Percentiles rank a stretch among this genome's conserved stretches.
Evolutionary conservation across 2,888 invertebrate genomes (phyloP).

Genomic region (Alviniconcha strummeri): DNA sequence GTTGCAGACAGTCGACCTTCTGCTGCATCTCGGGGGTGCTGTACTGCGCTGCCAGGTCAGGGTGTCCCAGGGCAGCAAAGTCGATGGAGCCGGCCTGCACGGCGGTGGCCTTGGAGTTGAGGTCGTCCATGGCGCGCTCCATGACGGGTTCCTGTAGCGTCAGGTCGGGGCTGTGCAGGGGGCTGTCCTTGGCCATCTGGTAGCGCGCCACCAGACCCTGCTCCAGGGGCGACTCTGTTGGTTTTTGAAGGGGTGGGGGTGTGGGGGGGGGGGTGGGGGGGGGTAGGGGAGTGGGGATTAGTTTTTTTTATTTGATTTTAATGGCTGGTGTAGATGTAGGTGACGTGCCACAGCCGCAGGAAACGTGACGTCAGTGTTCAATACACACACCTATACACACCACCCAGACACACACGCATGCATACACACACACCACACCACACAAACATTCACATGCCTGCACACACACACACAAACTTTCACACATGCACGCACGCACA

Average conservation of each 20-base stretch:
- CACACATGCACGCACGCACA: too few relatives aligned
- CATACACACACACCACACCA: too few relatives aligned
- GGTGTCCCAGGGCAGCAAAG: conserved; percentile 34
- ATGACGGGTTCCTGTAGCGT: conserved; percentile 25
- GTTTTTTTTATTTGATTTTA: too few relatives aligned
- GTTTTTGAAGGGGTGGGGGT: neutral
- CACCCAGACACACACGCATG: too few relatives aligned
- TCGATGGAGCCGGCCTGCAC: conserved; percentile 24
- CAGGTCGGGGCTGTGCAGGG: conserved; percentile 41
- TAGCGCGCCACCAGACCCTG: conserved; percentile 60
- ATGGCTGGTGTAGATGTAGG: too few relatives aligned
- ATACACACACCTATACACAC: too few relatives aligned
- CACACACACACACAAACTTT: too few relatives aligned
- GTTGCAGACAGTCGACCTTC: conserved; percentile 64
- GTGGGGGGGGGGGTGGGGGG: neutral
- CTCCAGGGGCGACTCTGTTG: conserved; percentile 53
- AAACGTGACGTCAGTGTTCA: too few relatives aligned
- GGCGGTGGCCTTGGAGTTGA: conserved; percentile 14
- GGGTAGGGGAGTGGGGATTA: neutral
- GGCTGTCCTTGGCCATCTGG: conserved; percentile 49
- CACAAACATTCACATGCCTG: too few relatives aligned
- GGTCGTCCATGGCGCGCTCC: conserved; percentile 21
- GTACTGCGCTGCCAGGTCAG: conserved; percentile 44
- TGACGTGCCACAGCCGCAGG: too few relatives aligned
- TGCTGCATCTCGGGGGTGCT: conserved; percentile 59